A percentile compares a stretch with the other conserved stretches of the same genome.
Evolutionary conservation across 1,140 invertebrate species (phyloP).

Genomic region (Cryptotermes secundus): DNA sequence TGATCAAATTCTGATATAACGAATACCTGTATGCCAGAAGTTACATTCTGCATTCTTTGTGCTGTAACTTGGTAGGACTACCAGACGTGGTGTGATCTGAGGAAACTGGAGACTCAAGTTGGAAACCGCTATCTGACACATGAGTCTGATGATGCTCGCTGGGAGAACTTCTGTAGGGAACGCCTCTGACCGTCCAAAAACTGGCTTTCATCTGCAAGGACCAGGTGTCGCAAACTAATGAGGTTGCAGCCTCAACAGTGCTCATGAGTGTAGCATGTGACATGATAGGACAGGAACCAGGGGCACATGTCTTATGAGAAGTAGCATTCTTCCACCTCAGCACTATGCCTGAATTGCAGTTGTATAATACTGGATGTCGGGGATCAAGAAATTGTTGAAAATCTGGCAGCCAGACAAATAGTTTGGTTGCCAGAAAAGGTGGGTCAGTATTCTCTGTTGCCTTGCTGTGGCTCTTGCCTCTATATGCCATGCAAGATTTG

Average conservation of each 20-base stretch:
- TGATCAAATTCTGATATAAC: too few relatives aligned
- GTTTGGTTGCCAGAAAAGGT: too few relatives aligned
- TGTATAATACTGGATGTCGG: neutral
- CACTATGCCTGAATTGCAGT: neutral
- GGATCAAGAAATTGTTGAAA: too few relatives aligned
- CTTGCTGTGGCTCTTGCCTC: too few relatives aligned
- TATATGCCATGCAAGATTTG: too few relatives aligned
- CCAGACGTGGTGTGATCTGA: slow-evolving; percentile 92
- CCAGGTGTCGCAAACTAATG: slow-evolving; percentile 23
- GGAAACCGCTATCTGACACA: slow-evolving; percentile 91
- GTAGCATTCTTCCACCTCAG: neutral
- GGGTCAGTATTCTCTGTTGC: too few relatives aligned
- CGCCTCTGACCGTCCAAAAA: slow-evolving; percentile 34
- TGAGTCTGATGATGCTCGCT: slow-evolving; percentile 92
- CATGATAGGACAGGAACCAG: neutral
- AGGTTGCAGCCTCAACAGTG: slow-evolving; percentile 1
- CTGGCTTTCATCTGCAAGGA: slow-evolving; percentile 24
- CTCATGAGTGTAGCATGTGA: neutral
- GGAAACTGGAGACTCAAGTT: slow-evolving; percentile 82
- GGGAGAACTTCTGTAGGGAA: slow-evolving; percentile 56
- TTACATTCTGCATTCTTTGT: neutral
- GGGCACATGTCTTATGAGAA: neutral
- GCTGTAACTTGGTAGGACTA: slow-evolving; percentile 69
- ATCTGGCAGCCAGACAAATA: too few relatives aligned
- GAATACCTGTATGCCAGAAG: too few relatives aligned